Evolutionary conservation across 92 coral and sea anemone species (phyloP), one percentile per base, ranked within the genome.

Genomic region (Umimayanthus kanabou): DNA sequence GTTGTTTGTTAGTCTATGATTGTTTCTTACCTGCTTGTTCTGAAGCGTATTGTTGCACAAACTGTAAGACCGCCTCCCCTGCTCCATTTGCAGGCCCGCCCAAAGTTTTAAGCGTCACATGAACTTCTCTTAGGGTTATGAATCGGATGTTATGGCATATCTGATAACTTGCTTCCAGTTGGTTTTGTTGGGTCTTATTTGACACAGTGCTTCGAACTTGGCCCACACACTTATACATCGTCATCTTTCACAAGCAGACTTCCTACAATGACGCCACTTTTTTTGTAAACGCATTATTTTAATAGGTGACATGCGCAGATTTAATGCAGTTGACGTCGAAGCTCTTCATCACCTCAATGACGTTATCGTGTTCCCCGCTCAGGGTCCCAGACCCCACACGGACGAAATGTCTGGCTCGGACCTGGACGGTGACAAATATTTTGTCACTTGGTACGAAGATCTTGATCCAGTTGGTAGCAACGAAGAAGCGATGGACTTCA

Each of bases 361-460:
- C 86, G 95, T 98, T 91, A 77, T 96, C 9, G 98, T 96, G 39
- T 96, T 96, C 85, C 98, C 98, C 8, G 92, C 98, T 85, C 90
- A 91, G 76, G 98, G 98, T 65, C 92, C 89, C 78, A 90, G 98
- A 26, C 98, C 98, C 16, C 98, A 94, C 87, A 83, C 98, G 16
- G 94, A 96, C 88, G 98, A 96, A 92, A 96, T 96, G 94, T 95
- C 98, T 64, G 98, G 98, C 82, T 95, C 98, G 30, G 98, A 96
- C 81, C 92, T 96, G 66, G 98, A 96, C 76, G 98, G 98, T 20
- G 98, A 96, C 77, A 89, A 95, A 81, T 96, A 96, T 84, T 96
- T 96, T 75, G 98, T 93, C 79, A 95, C 96, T 49, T 96, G 98
- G 98, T 87, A 89, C 76, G 88, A 80, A 67, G 91, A 88, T 28